These are phyloP conservation scores for Trochalopteron elliotii DNA, from an alignment of 2,113 vertebrate genomes.

Conservation along the genomic window DNA sequence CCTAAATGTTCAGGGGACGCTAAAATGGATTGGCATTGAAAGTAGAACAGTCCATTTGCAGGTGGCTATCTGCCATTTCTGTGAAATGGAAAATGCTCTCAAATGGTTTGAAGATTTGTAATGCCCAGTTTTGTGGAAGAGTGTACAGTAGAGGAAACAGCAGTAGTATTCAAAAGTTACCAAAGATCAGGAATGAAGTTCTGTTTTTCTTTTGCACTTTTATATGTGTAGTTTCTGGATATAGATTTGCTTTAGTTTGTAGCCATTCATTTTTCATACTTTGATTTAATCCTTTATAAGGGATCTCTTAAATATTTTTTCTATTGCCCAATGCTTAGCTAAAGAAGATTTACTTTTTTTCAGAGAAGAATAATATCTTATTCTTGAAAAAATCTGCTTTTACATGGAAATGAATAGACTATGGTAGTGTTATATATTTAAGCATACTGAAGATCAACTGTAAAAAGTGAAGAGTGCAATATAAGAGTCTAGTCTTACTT, in stretches of 20 bases:
- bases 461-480: background rate
- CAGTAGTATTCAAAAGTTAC: background rate
- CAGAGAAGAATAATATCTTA: background rate
- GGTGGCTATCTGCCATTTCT: background rate
- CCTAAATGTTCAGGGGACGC: background rate
- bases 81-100: background rate
- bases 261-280: background rate
- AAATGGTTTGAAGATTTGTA: background rate
- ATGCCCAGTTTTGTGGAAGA: background rate
- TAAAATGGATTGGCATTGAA: background rate
- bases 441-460: background rate
- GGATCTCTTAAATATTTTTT: background rate
- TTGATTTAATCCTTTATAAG: background rate
- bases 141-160: background rate
- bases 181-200: background rate
- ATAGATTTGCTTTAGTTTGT: background rate
- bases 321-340: background rate
- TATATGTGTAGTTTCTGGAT: background rate
- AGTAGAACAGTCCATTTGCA: background rate
- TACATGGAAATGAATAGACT: background rate
- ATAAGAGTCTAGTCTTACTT: background rate
- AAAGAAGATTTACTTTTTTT: constrained; percentile 28
- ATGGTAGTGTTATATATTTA: background rate
- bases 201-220: background rate
- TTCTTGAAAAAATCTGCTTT: constrained; percentile 21